Evolutionary conservation across 2,888 invertebrate species (phyloP), one percentile per base, ranked within the genome.

Genomic region (Drosophila neoperkinsi): DNA sequence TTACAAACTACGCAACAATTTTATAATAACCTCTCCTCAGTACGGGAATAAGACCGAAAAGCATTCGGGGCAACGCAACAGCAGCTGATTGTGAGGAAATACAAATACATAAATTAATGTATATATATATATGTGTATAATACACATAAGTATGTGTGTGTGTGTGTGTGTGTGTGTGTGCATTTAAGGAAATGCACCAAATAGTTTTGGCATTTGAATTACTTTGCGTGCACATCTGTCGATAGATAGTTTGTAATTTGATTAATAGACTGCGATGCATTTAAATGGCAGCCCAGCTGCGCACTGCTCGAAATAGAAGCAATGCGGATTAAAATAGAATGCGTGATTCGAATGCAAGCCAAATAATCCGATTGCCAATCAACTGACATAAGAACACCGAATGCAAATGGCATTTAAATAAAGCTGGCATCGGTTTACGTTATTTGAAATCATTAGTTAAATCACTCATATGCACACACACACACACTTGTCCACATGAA

Each of bases 141-240:
- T 43, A 21, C 1, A 21, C 5, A 43, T 11, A 11, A n/a, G 6
- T 11, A 43, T 18, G 18, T 38, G 3, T 38, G 38, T 21, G 13
- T 21, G 43, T 21, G 41, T 21, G 41, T 41, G 41, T 38, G 38
- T 21, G 21, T 13, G 7, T 21, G 41, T 41, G n/a, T 43, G 5
- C 5, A 1, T 43, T 18, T 64, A 41, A 58, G 46, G 61, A 77
- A 51, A 70, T 74, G 77, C 68, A 77, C 52, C 59, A 71, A 74
- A 85, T 81, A 83, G 79, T 77, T 81, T 74, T 84, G 81, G 84
- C 86, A 81, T 86, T 86, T 84, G 79, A 76, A 77, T 73, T 79
- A 79, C 74, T 59, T 71, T 62, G 63, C 62, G 71, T 72, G 81
- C 84, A 74, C 84, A 84, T 84, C 84, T 84, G 84, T 71, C 84